These are phyloP conservation scores for Tachypleus tridentatus DNA, from an alignment of 1,140 invertebrate species.

Conservation along the genomic window DNA sequence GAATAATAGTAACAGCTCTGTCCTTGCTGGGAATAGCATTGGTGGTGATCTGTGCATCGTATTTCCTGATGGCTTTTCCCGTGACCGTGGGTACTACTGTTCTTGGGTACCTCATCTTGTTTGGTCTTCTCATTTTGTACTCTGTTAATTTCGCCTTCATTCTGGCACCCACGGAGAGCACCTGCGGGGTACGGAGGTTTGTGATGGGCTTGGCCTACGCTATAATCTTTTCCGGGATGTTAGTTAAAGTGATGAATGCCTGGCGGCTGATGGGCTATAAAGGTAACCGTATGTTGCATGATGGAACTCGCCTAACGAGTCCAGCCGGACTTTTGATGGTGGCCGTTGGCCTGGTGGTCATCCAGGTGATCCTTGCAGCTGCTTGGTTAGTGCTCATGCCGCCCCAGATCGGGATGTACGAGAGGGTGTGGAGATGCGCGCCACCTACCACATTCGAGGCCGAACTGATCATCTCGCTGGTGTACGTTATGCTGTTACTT, in stretches of 20 bases:
- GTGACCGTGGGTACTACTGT: slow-evolving; percentile 37
- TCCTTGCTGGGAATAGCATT: slow-evolving; percentile 32
- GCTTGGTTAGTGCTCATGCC: slow-evolving; percentile 38
- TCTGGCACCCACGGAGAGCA: slow-evolving; percentile 33
- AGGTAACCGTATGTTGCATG: slow-evolving; percentile 29
- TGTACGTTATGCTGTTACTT: slow-evolving; percentile 40
- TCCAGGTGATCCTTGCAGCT: slow-evolving; percentile 36
- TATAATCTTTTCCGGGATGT: slow-evolving; percentile 36
- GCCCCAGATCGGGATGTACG: slow-evolving; percentile 25
- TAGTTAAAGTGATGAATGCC: slow-evolving; percentile 39
- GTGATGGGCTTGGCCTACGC: slow-evolving; percentile 37
- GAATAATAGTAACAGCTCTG: slow-evolving; percentile 31
- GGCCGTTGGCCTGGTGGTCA: slow-evolving; percentile 31
- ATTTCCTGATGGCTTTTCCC: slow-evolving; percentile 38
- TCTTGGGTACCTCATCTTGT: slow-evolving; percentile 38
- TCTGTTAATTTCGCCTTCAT: slow-evolving; percentile 39
- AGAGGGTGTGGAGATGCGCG: slow-evolving; percentile 26
- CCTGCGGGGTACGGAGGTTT: slow-evolving; percentile 37
- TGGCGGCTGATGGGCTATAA: slow-evolving; percentile 33
- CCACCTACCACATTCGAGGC: slow-evolving; percentile 34
- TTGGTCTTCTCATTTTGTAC: slow-evolving; percentile 38
- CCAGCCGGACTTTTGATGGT: slow-evolving; percentile 36
- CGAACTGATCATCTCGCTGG: slow-evolving; percentile 37
- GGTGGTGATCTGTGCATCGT: slow-evolving; percentile 35
- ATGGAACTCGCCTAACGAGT: slow-evolving; percentile 27